Percentiles rank a stretch among this genome's conserved stretches.
These are phyloP conservation scores for Kryptopterus vitreolus DNA, from an alignment of 2,797 vertebrate species.

Conservation along the genomic window DNA sequence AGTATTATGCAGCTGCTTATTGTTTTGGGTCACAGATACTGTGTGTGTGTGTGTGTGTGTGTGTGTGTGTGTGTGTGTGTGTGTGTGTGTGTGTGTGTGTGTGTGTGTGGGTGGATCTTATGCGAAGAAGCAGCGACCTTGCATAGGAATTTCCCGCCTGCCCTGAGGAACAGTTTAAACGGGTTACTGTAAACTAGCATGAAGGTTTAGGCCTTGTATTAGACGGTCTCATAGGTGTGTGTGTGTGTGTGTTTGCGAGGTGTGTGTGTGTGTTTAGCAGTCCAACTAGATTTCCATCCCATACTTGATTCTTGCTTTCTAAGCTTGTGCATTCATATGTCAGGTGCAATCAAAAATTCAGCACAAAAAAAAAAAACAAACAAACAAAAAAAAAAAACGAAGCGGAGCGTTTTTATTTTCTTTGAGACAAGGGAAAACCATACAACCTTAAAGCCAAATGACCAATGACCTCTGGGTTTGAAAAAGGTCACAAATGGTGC, in stretches of 20 bases:
- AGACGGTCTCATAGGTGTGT: slow-evolving; percentile 59
- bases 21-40: slow-evolving; percentile 26
- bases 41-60: slow-evolving; percentile 38
- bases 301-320: slow-evolving; percentile 55
- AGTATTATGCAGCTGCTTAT: slow-evolving; percentile 53
- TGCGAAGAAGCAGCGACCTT: slow-evolving; percentile 52
- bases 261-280: slow-evolving; percentile 49
- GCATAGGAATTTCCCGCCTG: slow-evolving; percentile 54
- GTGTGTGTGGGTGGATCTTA: slow-evolving; percentile 29
- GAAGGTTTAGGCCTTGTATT: slow-evolving; percentile 54
- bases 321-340: slow-evolving; percentile 51
- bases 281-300: slow-evolving; percentile 55
- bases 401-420: slow-evolving; percentile 25
- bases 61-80: slow-evolving; percentile 28
- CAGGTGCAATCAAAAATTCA: slow-evolving; percentile 55
- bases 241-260: slow-evolving; percentile 58
- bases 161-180: slow-evolving; percentile 54
- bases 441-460: slow-evolving; percentile 61
- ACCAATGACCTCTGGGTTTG: slow-evolving; percentile 48
- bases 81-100: slow-evolving; percentile 31
- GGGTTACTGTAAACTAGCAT: slow-evolving; percentile 53
- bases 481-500: slow-evolving; percentile 48
- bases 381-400: slow-evolving; percentile 29
- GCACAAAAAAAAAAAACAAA: slow-evolving; percentile 44
- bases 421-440: slow-evolving; percentile 57